Evolutionary conservation across 2,797 vertebrate species (phyloP).

Genomic region (Falco novaeseelandiae): DNA sequence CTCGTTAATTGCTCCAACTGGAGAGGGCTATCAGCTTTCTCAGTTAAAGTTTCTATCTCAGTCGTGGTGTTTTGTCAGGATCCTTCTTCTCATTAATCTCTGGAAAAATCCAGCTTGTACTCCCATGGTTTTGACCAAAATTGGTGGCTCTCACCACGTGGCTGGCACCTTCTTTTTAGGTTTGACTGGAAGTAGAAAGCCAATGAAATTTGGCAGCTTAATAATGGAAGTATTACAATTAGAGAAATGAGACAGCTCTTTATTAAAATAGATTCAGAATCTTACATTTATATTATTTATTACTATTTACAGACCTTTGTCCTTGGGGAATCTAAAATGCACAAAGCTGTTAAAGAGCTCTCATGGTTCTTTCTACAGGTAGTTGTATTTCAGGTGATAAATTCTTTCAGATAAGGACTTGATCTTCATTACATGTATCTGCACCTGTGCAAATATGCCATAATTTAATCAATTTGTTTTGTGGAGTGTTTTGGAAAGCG

Average conservation of each 20-base stretch:
- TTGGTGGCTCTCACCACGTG: background rate
- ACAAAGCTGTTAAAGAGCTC: background rate
- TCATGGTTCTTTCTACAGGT: rapidly evolving
- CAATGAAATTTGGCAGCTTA: background rate
- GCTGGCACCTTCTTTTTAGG: background rate
- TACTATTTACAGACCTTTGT: background rate
- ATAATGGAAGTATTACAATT: background rate
- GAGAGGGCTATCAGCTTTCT: background rate
- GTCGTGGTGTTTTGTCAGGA: background rate
- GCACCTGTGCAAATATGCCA: background rate
- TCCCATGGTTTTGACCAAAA: background rate
- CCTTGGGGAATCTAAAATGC: background rate
- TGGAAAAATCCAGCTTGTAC: background rate
- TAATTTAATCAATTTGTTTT: background rate
- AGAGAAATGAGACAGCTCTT: background rate
- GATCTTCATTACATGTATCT: background rate
- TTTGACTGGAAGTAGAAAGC: background rate
- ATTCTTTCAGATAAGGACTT: background rate
- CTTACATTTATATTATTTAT: background rate
- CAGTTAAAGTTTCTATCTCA: background rate
- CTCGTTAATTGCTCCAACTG: background rate
- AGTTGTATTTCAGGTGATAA: background rate
- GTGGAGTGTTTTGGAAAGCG: background rate
- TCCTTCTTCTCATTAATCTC: background rate
- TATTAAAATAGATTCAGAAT: background rate